Conservation (phyloP, 1,140 invertebrate species). For the Drosophila lini region DNA sequence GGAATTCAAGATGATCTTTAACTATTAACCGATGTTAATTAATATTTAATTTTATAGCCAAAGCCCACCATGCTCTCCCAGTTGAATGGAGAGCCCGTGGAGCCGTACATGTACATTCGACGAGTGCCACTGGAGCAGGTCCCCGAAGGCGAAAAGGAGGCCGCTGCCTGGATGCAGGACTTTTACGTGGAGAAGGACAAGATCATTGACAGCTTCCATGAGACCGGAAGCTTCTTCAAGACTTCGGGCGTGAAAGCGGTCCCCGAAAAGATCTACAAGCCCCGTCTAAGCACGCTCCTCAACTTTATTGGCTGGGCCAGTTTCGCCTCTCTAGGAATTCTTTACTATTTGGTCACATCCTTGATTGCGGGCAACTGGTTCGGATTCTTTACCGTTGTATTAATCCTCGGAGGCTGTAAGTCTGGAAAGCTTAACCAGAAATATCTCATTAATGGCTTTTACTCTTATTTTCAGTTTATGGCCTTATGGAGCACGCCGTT, state of each 20-base stretch:
- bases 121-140: conserved; percentile 92
- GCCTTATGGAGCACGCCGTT: conserved; percentile 90
- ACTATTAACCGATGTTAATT: neutral
- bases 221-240: conserved; percentile 93
- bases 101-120: conserved; percentile 91
- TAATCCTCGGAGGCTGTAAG: conserved; percentile 90
- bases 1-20: conserved; percentile 48
- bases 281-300: conserved; percentile 88
- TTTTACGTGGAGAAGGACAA: conserved; percentile 88
- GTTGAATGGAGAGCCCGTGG: conserved; percentile 90
- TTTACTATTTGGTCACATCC: conserved; percentile 89
- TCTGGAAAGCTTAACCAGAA: conserved; percentile 65
- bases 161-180: conserved; percentile 92
- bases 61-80: conserved; percentile 92
- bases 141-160: conserved; percentile 91
- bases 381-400: conserved; percentile 88
- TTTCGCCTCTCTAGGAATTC: conserved; percentile 88
- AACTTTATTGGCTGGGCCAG: conserved; percentile 89
- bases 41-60: conserved; percentile 71
- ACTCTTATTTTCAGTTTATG: conserved; percentile 88
- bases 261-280: conserved; percentile 86
- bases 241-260: conserved; percentile 89
- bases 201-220: conserved; percentile 91
- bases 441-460: neutral
- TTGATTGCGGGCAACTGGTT: conserved; percentile 89